Percentiles rank a stretch among this genome's conserved stretches.
Conservation (phyloP, 2,797 vertebrate species). For the Macroramphosus scolopax region DNA sequence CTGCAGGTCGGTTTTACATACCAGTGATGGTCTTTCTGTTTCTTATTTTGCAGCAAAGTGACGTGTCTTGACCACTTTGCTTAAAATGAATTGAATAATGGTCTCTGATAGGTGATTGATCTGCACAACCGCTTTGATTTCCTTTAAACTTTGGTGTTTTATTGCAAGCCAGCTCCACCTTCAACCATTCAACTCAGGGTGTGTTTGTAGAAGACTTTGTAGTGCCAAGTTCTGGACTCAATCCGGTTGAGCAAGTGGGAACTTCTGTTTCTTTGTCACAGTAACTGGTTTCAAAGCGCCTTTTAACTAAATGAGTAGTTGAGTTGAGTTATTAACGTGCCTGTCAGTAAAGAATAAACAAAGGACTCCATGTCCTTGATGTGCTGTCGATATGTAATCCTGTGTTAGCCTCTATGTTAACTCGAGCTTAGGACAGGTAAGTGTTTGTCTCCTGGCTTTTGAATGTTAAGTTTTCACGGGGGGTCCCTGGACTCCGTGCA, state of each 20-base stretch:
- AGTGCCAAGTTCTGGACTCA: conserved; percentile 14
- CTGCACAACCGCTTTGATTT: conserved; percentile 20
- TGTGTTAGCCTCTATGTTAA: conserved; percentile 26
- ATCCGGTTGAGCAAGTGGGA: conserved; percentile 35
- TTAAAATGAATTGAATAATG: conserved; percentile 8
- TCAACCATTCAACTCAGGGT: conserved; percentile 65
- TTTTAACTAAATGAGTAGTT: conserved; percentile 33
- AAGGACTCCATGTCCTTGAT: conserved; percentile 11
- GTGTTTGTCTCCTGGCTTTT: conserved; percentile 7
- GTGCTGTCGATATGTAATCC: too few relatives aligned
- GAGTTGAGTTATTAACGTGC: conserved; percentile 36
- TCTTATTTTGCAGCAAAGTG: not conserved
- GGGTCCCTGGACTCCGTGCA: too few relatives aligned
- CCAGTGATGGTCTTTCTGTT: not conserved
- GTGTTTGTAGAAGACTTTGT: conserved; percentile 5
- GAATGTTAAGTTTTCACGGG: too few relatives aligned
- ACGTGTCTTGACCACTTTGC: conserved; percentile 14
- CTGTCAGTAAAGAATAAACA: conserved; percentile 35
- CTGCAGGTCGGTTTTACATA: not conserved
- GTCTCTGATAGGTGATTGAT: conserved; percentile 12
- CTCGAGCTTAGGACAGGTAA: conserved; percentile 4
- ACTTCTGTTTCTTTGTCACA: conserved; percentile 14
- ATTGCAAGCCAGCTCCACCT: conserved; percentile 26
- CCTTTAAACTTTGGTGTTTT: conserved; percentile 27
- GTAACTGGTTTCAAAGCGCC: conserved; percentile 42